phyloP scores from a whole-genome alignment of 2,888 invertebrate genomes.

The Spilarctia lutea region DNA sequence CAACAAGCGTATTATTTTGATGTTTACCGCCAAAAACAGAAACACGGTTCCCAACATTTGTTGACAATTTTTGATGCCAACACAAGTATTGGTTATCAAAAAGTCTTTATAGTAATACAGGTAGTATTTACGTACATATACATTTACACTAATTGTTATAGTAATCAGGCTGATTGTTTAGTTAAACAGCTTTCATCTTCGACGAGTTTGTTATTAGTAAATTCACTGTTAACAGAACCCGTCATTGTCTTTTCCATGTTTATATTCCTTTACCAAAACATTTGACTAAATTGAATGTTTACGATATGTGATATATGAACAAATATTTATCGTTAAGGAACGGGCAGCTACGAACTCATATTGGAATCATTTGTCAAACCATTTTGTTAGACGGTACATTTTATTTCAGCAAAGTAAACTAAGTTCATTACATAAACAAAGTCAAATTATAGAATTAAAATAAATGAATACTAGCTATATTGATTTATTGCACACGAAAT shows the following conservation, averaged over 20 bases:
- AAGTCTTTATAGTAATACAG: too few species aligned
- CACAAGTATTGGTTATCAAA: too few species aligned
- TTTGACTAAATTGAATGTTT: conserved; percentile 21
- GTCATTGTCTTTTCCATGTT: conserved; percentile 27
- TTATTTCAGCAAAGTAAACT: too few species aligned
- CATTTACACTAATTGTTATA: background rate
- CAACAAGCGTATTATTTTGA: too few species aligned
- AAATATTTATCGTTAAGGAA: background rate
- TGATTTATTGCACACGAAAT: too few species aligned
- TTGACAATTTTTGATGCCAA: too few species aligned
- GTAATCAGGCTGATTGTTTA: conserved; percentile 5
- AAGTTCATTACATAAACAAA: too few species aligned
- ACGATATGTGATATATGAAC: conserved; percentile 16
- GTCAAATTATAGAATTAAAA: too few species aligned
- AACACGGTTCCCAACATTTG: too few species aligned
- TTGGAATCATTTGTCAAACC: background rate
- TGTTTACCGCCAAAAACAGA: too few species aligned
- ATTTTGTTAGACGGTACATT: too few species aligned
- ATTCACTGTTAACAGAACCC: conserved; percentile 31
- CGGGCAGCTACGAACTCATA: background rate
- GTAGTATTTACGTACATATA: background rate
- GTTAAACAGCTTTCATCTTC: conserved; percentile 24
- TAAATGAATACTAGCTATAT: too few species aligned
- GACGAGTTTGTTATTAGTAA: conserved; percentile 31
- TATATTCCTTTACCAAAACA: conserved; percentile 28